Percentiles rank a stretch among this genome's conserved stretches.
phyloP scores from a whole-genome alignment of 2,113 vertebrate genomes.

The Chaetura pelagica region DNA sequence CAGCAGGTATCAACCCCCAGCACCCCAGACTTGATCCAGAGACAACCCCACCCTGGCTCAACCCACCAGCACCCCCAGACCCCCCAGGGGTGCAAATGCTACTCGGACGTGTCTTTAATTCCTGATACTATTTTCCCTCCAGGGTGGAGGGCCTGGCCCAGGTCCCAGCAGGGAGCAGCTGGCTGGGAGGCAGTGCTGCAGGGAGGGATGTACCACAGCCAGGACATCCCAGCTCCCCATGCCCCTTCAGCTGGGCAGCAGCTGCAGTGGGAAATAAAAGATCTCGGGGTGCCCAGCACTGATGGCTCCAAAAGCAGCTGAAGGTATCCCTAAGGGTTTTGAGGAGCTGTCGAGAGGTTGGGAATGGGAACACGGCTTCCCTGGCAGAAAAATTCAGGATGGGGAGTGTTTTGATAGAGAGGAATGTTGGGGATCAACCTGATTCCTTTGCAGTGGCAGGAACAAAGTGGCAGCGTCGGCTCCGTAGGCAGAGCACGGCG shows the following conservation, averaged over 20 bases:
- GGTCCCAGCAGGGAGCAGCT: neutral
- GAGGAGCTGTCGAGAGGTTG: neutral
- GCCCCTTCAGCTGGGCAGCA: neutral
- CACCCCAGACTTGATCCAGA: neutral
- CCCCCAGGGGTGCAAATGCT: accelerated
- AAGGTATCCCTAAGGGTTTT: neutral
- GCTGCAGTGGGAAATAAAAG: neutral
- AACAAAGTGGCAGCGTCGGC: neutral
- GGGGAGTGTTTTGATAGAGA: neutral
- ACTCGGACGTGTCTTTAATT: accelerated
- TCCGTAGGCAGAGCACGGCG: accelerated
- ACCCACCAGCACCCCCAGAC: neutral
- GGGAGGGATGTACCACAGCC: accelerated
- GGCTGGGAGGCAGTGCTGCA: accelerated
- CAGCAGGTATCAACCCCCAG: neutral
- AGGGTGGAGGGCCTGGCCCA: accelerated
- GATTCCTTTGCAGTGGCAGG: neutral
- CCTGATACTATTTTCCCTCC: neutral
- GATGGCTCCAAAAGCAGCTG: neutral
- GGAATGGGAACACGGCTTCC: neutral
- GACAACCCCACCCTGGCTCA: accelerated
- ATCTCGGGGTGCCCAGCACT: too few species aligned
- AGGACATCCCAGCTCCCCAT: accelerated
- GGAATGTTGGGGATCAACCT: neutral
- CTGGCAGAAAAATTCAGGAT: neutral